Evolutionary conservation across 2,888 invertebrate species (phyloP), one percentile per base, ranked within the genome.

Genomic region (Mesoligia furuncula): DNA sequence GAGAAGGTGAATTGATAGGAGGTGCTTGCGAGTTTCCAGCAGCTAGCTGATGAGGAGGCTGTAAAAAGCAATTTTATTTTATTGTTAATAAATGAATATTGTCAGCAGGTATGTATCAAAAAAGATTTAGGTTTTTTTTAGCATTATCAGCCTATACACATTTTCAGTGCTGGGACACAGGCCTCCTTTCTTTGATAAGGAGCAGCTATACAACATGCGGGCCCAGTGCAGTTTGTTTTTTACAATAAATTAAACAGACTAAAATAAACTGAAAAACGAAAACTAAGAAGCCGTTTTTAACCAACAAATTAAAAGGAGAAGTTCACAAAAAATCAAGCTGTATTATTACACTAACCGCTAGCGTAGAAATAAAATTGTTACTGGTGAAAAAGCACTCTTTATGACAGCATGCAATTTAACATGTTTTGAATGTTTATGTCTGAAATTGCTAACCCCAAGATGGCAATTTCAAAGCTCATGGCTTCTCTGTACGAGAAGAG

Each of bases 21-120:
- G 94, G 93, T 62, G 94, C 94, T 87, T 95, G 97, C 71, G 97
- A 92, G 95, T 96, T 94, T 79, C 97, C 96, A 92, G 97, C 88
- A 90, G 97, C 95, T 92, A 97, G 94, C 95, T 97, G 94, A 95
- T 97, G 93, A 91, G 97, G 93, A 88, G 97, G 94, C 97, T 97
- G 92, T 92, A 97, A 84, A n/a, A 78, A 67, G 2, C 48, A 77
- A 48, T 17, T 76, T 51, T 45, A 67, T n/a, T 67, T 73, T 15
- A 54, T 17, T 54, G 24, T 36, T 20, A 66, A 48, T 24, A 20
- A n/a, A 48, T 59, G 15, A 24, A 39, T 31, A 54, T 27, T 36
- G 27, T 24, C 17, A 62, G 9, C 24, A 20, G 11, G 0, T 27
- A 8, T 5, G 15, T 54, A 17, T 59, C 11, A 72, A 42, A 57